Percentiles rank a stretch among this genome's conserved stretches.
These are phyloP conservation scores for Ormyrus thymus DNA, from an alignment of 2,888 invertebrate species.

Conservation along the genomic window DNA sequence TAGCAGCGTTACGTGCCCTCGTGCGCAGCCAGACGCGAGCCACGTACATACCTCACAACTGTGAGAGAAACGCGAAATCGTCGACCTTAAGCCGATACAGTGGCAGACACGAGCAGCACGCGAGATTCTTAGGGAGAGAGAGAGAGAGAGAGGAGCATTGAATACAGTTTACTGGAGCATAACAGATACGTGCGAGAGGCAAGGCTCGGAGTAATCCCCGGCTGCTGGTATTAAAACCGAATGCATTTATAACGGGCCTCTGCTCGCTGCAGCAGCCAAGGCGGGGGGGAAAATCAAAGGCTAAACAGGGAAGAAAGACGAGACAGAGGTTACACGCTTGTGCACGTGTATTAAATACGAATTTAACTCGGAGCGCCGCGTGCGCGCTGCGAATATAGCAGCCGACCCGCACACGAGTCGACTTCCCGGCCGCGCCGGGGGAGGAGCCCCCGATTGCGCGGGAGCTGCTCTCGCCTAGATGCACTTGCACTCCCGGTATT, in stretches of 20 bases:
- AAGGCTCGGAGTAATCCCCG: slow-evolving; percentile 58
- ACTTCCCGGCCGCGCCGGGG: neutral
- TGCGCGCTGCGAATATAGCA: neutral
- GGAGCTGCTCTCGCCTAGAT: neutral
- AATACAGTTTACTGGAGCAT: slow-evolving; percentile 47
- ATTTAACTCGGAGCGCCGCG: neutral
- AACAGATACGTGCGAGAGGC: slow-evolving; percentile 45
- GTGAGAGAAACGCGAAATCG: slow-evolving; percentile 1
- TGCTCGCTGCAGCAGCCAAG: slow-evolving; percentile 3
- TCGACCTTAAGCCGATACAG: slow-evolving; percentile 6
- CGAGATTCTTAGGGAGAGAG: neutral
- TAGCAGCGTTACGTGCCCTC: neutral
- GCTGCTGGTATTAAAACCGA: slow-evolving; percentile 62
- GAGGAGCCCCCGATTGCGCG: neutral
- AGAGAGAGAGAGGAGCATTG: slow-evolving; percentile 11
- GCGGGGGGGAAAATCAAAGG: slow-evolving; percentile 6
- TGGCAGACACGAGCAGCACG: slow-evolving; percentile 14
- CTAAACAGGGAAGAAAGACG: slow-evolving; percentile 13
- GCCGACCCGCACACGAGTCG: neutral
- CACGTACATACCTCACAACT: neutral
- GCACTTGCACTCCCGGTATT: neutral
- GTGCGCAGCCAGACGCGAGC: neutral
- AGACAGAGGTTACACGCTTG: neutral
- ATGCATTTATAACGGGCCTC: slow-evolving; percentile 61
- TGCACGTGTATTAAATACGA: slow-evolving; percentile 40